Base-by-base conservation (phyloP, 1,140 invertebrate genomes). In the Paraescarpia echinospica region DNA sequence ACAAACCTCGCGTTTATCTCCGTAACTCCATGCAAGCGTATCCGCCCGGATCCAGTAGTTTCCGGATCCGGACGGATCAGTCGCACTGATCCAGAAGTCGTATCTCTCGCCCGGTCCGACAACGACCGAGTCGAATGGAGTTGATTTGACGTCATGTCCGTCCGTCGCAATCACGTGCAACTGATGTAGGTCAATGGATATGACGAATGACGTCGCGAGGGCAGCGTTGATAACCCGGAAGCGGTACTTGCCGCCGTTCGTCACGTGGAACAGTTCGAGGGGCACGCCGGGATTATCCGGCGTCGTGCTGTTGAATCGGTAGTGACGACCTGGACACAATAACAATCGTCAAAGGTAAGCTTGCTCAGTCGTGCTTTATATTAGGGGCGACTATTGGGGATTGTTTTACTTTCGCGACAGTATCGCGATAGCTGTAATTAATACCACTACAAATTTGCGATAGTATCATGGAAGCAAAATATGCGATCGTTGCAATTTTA, bases 71-170 rank as follows among this genome's bases (percentile, higher is more conserved):
- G 33, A 34, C 33, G 92, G 92, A 92, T 92, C 92, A 8, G 48
- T 35, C 33, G 92, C 92, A 8, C 14, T n/a, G 92, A 92, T 92
- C 92, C 92, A 92, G 92, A 92, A 92, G 88, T 92, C 92, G 34
- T 48, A 91, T 91, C 91, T 92, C 89, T 92, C 92, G 34, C 92
- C 92, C 5, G 92, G 89, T 33, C 31, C 31, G 12, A 92, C 27
- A 1, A 92, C 48, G 18, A 91, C 31, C 18, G 92, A 92, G 31
- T 92, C 92, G 48, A 92, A 89, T 18, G 34, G 33, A 31, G n/a
- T 34, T 22, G 89, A 14, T 34, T 48, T n/a, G 33, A 92, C 8
- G 89, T 92, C 8, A 22, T 6, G 18, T 35, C 89, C 89, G 35
- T 92, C 92, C 12, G 77, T 31, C 1, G 92, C 33, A 9, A 91